Percentiles rank a stretch among this genome's conserved stretches.
Conservation (phyloP, 2,797 vertebrate species). For the Staurois parvus region DNA sequence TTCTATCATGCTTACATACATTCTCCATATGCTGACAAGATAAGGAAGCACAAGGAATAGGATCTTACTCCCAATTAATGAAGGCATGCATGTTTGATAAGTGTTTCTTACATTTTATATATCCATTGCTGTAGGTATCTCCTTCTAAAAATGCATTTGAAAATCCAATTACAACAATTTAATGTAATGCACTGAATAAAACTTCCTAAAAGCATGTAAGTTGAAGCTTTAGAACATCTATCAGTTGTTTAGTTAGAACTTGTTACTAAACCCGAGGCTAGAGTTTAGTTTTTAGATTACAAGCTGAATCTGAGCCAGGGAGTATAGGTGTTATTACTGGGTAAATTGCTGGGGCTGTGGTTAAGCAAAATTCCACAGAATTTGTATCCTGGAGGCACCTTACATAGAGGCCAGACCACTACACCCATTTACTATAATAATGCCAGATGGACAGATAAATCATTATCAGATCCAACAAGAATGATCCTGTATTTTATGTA, state of each 20-base stretch:
- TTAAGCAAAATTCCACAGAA: neutral
- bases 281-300: neutral
- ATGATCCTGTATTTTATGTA: neutral
- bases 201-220: neutral
- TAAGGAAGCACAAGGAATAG: too few species aligned
- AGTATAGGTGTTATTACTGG: neutral
- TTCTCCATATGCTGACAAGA: too few species aligned
- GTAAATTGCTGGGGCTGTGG: neutral
- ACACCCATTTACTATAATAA: neutral
- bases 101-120: neutral
- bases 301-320: neutral
- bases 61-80: neutral
- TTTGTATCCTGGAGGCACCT: neutral
- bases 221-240: neutral
- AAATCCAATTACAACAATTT: neutral
- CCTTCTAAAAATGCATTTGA: neutral
- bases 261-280: slow-evolving; percentile 21
- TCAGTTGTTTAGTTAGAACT: neutral
- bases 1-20: too few species aligned
- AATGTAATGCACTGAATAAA: neutral
- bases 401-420: neutral
- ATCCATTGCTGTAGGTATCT: neutral
- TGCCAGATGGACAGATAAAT: neutral
- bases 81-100: neutral
- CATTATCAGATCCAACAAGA: neutral